Evolutionary conservation across 1,140 invertebrate genomes (phyloP).

Genomic region (Solenopsis fugax): DNA sequence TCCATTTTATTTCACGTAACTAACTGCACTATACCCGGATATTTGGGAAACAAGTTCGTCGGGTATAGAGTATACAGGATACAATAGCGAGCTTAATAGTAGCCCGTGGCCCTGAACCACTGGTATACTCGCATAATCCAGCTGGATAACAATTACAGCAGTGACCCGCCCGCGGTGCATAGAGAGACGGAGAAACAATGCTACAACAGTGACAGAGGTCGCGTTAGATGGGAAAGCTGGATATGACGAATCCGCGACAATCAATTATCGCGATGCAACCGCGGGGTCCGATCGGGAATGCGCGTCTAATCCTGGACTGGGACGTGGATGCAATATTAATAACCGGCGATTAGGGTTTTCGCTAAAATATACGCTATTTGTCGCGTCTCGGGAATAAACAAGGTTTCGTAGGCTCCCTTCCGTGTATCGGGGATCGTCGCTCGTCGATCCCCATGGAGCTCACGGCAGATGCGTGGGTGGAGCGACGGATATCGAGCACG

Average conservation of each 20-base stretch:
- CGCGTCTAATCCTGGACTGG: slow-evolving; percentile 73
- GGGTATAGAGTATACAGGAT: not conserved
- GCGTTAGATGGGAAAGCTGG: slow-evolving; percentile 49
- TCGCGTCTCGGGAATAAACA: slow-evolving; percentile 75
- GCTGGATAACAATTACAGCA: slow-evolving; percentile 73
- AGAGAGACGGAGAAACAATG: slow-evolving; percentile 49
- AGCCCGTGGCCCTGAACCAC: slow-evolving; percentile 23
- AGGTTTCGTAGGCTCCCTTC: slow-evolving; percentile 61
- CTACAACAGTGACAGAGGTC: slow-evolving; percentile 25
- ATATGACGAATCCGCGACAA: slow-evolving; percentile 80
- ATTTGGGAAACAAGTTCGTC: slow-evolving; percentile 48
- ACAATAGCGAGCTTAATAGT: slow-evolving; percentile 62
- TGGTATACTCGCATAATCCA: slow-evolving; percentile 72
- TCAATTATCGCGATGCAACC: slow-evolving; percentile 78
- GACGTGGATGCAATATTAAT: slow-evolving; percentile 82
- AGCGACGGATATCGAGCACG: slow-evolving; percentile 76
- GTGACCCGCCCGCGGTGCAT: slow-evolving; percentile 51
- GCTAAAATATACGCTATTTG: slow-evolving; percentile 74
- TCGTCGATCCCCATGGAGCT: slow-evolving; percentile 33
- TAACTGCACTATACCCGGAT: slow-evolving; percentile 36
- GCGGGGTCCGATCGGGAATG: slow-evolving; percentile 36
- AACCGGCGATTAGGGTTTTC: slow-evolving; percentile 76
- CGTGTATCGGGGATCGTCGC: not conserved
- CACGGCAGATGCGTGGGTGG: slow-evolving; percentile 63
- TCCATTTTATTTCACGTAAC: not conserved